These are phyloP conservation scores for Sparus aurata DNA, from an alignment of 2,797 vertebrate species.

Conservation along the genomic window DNA sequence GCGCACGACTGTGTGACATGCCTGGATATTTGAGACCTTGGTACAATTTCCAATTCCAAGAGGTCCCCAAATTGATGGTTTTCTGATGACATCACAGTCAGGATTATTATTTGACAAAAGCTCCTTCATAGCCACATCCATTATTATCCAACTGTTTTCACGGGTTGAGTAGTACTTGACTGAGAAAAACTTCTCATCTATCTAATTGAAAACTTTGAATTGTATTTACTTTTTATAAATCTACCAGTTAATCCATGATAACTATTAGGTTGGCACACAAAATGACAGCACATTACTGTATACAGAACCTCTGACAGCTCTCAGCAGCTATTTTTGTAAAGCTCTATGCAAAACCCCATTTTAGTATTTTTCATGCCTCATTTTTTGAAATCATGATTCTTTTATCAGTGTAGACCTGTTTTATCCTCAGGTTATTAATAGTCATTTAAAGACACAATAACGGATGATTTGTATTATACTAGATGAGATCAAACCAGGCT, in stretches of 20 bases:
- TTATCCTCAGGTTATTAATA: constrained; percentile 19
- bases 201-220: not conserved
- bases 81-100: not conserved
- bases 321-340: not conserved
- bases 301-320: not conserved
- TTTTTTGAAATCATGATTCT: not conserved
- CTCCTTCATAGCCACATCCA: not conserved
- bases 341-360: constrained; percentile 2
- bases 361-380: not conserved
- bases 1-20: too few species aligned
- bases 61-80: too few species aligned
- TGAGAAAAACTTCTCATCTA: not conserved
- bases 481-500: not conserved
- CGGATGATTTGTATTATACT: constrained; percentile 20
- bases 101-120: not conserved
- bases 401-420: not conserved
- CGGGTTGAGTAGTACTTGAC: too few species aligned
- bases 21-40: too few species aligned
- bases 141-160: too few species aligned
- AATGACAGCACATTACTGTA: not conserved
- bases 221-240: not conserved
- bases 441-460: constrained; percentile 10
- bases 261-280: not conserved
- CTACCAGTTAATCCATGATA: not conserved
- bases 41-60: too few species aligned